These are phyloP conservation scores for Arvicanthis niloticus DNA, from an alignment of 2,113 vertebrate species.

Conservation along the genomic window DNA sequence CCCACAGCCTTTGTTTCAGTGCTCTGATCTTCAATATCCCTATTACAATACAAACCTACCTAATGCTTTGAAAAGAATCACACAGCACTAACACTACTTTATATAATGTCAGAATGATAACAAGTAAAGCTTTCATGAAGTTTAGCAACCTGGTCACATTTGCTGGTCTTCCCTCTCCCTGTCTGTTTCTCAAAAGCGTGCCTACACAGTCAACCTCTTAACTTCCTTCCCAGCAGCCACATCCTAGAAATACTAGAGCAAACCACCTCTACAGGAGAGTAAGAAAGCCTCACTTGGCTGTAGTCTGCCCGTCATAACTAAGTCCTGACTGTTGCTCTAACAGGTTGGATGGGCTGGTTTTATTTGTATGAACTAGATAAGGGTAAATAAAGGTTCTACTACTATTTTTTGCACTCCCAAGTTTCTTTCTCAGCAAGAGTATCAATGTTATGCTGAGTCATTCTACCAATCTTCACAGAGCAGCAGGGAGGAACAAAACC, in stretches of 20 bases:
- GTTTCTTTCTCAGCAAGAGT: conserved; percentile 79
- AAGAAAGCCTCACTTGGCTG: background rate
- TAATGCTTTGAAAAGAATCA: conserved; percentile 86
- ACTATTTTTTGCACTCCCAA: conserved; percentile 10
- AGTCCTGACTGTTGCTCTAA: background rate
- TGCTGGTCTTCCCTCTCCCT: conserved; percentile 76
- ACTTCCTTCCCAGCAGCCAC: conserved; percentile 68
- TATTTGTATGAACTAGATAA: background rate
- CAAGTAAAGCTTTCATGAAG: conserved; percentile 87
- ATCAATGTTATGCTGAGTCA: conserved; percentile 51
- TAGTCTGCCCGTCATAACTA: background rate
- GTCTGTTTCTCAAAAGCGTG: conserved; percentile 73
- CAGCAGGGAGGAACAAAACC: conserved; percentile 22
- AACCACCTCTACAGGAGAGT: background rate
- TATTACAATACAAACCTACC: conserved; percentile 85
- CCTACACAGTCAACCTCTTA: conserved; percentile 74
- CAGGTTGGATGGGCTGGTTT: background rate
- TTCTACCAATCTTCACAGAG: conserved; percentile 65
- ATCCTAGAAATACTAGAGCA: conserved; percentile 52
- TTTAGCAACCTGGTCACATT: conserved; percentile 80
- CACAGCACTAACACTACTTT: conserved; percentile 87
- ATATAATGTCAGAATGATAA: conserved; percentile 85
- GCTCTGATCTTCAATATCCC: conserved; percentile 85
- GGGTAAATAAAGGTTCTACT: conserved; percentile 74
- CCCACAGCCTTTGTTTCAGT: conserved; percentile 85